Evolutionary conservation across 2,113 vertebrate genomes (phyloP).

Genomic region (Eupsittula cactorum): DNA sequence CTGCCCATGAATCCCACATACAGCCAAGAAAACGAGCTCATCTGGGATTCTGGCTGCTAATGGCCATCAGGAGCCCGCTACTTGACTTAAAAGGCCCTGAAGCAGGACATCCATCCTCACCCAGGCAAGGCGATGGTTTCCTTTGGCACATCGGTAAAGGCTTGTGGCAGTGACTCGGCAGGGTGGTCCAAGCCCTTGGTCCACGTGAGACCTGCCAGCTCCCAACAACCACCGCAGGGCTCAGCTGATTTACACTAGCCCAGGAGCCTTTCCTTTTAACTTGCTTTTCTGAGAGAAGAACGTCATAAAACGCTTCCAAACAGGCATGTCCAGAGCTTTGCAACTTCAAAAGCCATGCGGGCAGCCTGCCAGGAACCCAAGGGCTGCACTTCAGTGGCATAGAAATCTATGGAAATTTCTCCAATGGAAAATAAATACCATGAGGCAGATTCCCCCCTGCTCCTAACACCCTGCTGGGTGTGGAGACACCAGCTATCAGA

Average conservation of each 20-base stretch:
- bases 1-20: not conserved
- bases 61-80: fast-evolving
- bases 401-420: constrained; percentile 24
- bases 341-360: constrained; percentile 21
- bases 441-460: not conserved
- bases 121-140: not conserved
- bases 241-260: constrained; percentile 23
- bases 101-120: not conserved
- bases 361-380: not conserved
- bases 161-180: fast-evolving
- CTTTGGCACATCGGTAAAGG: not conserved
- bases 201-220: not conserved
- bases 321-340: constrained; percentile 25
- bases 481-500: not conserved
- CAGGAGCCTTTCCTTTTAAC: constrained; percentile 18
- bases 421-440: constrained; percentile 14
- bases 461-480: not conserved
- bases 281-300: not conserved
- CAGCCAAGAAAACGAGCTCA: not conserved
- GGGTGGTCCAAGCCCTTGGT: not conserved
- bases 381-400: not conserved
- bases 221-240: not conserved
- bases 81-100: not conserved
- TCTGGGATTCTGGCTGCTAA: not conserved
- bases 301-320: not conserved